phyloP scores from a whole-genome alignment of 2,888 invertebrate species.

The Halocaridina rubra region DNA sequence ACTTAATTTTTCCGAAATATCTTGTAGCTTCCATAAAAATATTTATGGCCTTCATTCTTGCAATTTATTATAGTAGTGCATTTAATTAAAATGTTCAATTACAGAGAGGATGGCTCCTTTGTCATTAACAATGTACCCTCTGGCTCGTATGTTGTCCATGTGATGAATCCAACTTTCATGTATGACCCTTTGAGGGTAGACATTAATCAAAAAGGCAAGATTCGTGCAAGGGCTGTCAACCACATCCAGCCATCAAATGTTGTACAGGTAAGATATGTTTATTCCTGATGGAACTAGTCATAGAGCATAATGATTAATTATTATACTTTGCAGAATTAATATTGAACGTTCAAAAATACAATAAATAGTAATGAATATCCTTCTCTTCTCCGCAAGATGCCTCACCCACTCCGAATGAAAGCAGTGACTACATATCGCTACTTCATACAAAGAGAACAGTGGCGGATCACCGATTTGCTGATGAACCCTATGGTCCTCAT shows the following conservation, averaged over 20 bases:
- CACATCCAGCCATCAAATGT: slow-evolving; percentile 92
- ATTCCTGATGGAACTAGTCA: too few relatives aligned
- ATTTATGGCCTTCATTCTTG: too few relatives aligned
- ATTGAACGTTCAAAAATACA: too few relatives aligned
- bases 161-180: slow-evolving; percentile 87
- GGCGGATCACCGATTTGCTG: slow-evolving; percentile 95
- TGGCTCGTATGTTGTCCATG: slow-evolving; percentile 94
- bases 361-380: too few relatives aligned
- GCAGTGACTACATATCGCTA: slow-evolving; percentile 83
- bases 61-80: too few relatives aligned
- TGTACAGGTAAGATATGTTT: slow-evolving; percentile 77
- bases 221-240: slow-evolving; percentile 93
- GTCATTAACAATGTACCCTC: slow-evolving; percentile 86
- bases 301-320: too few relatives aligned
- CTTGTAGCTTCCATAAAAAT: too few relatives aligned
- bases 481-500: slow-evolving; percentile 79
- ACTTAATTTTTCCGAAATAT: too few relatives aligned
- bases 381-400: too few relatives aligned
- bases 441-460: slow-evolving; percentile 95
- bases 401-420: slow-evolving; percentile 92
- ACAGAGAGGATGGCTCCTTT: slow-evolving; percentile 84
- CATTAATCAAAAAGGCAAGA: slow-evolving; percentile 97
- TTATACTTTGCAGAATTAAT: too few relatives aligned
- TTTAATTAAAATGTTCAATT: too few relatives aligned
- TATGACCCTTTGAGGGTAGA: slow-evolving; percentile 97